These are phyloP conservation scores for Ethmia dodecea DNA, from an alignment of 2,888 invertebrate genomes.

Conservation along the genomic window DNA sequence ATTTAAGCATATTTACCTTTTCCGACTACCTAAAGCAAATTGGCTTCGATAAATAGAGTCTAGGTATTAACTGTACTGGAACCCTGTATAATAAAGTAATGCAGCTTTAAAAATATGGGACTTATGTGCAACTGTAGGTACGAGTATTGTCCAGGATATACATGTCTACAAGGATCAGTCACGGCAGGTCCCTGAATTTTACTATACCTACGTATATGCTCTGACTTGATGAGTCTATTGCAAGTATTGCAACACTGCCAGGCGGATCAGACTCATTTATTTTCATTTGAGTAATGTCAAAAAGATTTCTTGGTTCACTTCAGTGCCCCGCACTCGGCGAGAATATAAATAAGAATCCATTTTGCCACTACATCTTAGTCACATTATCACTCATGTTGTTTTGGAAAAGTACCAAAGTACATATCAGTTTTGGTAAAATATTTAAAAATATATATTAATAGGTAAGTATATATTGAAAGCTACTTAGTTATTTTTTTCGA, in stretches of 20 bases:
- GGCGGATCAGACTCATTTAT: conserved; percentile 40
- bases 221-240: not conserved
- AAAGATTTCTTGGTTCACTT: conserved; percentile 17
- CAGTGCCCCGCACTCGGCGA: conserved; percentile 21
- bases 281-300: conserved; percentile 32
- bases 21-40: too few species aligned
- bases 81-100: too few species aligned
- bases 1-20: too few species aligned
- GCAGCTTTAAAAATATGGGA: too few species aligned
- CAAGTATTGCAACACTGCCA: conserved; percentile 4
- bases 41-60: too few species aligned
- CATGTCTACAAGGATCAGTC: not conserved
- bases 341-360: conserved; percentile 40
- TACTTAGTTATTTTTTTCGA: not conserved
- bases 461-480: not conserved
- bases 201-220: not conserved
- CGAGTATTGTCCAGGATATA: not conserved
- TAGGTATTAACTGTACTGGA: too few species aligned
- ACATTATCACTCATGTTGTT: too few species aligned
- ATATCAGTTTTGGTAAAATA: too few species aligned
- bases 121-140: not conserved
- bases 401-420: not conserved
- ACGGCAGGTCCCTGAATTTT: not conserved
- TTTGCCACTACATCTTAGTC: conserved; percentile 21
- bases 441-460: not conserved